Base-by-base conservation (phyloP, 2,113 vertebrate species). In the Gallinago paraguaiae region DNA sequence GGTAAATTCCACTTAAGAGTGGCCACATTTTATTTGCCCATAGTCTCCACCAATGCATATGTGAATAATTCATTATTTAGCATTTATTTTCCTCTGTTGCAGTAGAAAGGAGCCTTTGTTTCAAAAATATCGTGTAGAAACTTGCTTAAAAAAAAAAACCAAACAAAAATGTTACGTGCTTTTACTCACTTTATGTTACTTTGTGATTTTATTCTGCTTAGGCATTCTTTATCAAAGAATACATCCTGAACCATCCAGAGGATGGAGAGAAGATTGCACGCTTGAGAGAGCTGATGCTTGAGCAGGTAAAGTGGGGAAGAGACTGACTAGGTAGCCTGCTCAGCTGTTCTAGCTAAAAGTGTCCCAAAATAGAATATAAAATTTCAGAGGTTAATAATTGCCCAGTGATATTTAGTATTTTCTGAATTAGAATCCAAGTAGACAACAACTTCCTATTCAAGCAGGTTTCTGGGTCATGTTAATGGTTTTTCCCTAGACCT, bases 221-320 rank as follows among this genome's bases (percentile, higher is more conserved):
- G 99, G 99, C 99, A 48, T 99, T 99, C 97, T 99, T 99, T 92
- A 97, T 99, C 88, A 99, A 99, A 98, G 99, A 99, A 86, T 99
- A 99, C 37, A 79, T 99, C 70, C 97, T 99, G 97, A 99, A 98
- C 97, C 99, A 99, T 95, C 99, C 99, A 10, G 99, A 99, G 95
- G 99, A 99, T n/a, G 99, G 99, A 43, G 99, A 99, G 89, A 99
- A 99, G 97, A 99, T 99, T 43, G 97, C 98, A 43, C 98, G 99
- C 30, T 98, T 99, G 82, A 98, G 99, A 95, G 99, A 99, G 80
- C 98, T 99, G 88, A 99, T 99, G 99, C 99, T 99, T 1, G 99
- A 99, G 75, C 99, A 99, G 99, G 99, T 99, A 96, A 93, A 97
- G 77, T 23, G 24, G 13, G 39, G 20, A 69, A 74, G 60, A 78